Evolutionary conservation across 2,888 invertebrate genomes (phyloP).

Genomic region (Drepanosiphum platanoidis): DNA sequence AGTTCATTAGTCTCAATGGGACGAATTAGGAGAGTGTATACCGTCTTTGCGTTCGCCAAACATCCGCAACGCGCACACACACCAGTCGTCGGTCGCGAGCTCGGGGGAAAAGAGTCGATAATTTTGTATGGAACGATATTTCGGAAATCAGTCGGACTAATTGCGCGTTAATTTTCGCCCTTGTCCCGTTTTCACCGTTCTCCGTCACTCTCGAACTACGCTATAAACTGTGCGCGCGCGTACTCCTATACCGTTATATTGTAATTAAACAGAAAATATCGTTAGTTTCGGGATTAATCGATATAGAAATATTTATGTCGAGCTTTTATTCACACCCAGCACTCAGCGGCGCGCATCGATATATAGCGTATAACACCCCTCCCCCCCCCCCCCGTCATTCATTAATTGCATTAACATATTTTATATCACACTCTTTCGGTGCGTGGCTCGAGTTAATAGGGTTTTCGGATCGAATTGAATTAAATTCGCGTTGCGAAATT

Average conservation of each 20-base stretch:
- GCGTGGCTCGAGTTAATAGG: constrained; percentile 5
- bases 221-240: background rate
- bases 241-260: background rate
- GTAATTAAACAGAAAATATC: background rate
- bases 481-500: constrained; percentile 20
- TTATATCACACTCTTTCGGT: constrained; percentile 2
- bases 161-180: constrained; percentile 16
- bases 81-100: background rate
- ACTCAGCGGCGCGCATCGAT: background rate
- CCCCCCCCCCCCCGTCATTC: constrained; percentile 9
- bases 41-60: background rate
- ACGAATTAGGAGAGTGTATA: constrained; percentile 15
- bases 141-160: constrained; percentile 19
- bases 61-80: background rate
- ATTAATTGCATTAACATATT: constrained; percentile 49
- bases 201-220: too few species aligned
- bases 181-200: background rate
- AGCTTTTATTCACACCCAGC: constrained; percentile 12
- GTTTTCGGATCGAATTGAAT: constrained; percentile 33
- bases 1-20: constrained; percentile 29
- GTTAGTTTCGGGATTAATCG: background rate
- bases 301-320: background rate
- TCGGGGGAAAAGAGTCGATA: background rate
- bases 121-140: constrained; percentile 2
- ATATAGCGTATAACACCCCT: constrained; percentile 15